phyloP scores from a whole-genome alignment of 2,888 invertebrate genomes.

The Phoenoteleia sp. region DNA sequence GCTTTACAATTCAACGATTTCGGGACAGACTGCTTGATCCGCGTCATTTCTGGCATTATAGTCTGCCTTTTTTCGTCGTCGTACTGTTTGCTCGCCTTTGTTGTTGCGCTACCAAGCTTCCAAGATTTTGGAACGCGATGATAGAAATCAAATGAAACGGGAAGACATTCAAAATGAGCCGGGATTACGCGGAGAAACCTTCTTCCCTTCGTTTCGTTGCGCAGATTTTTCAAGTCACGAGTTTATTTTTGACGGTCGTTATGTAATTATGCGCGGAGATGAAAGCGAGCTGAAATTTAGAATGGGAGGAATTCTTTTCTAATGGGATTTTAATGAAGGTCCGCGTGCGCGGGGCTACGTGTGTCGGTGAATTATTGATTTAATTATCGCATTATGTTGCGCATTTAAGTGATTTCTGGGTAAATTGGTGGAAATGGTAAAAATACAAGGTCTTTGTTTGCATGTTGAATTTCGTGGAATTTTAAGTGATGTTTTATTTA shows the following conservation, averaged over 20 bases:
- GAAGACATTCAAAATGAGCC: not conserved
- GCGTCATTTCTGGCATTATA: conserved; percentile 72
- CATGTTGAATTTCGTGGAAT: no score
- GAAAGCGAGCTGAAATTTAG: conserved; percentile 10
- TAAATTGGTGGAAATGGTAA: no score
- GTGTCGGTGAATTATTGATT: no score
- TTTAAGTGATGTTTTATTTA: no score
- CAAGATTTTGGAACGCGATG: conserved; percentile 1
- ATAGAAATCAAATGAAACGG: conserved; percentile 23
- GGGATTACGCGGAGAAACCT: not conserved
- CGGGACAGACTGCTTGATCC: conserved; percentile 62
- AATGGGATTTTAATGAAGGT: conserved; percentile 33
- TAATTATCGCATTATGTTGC: no score
- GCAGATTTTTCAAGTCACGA: not conserved
- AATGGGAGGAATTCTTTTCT: conserved; percentile 12
- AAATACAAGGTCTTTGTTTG: no score
- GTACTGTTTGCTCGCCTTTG: not conserved
- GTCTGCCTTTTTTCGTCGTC: conserved; percentile 12
- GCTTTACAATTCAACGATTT: conserved; percentile 74
- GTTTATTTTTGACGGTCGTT: conserved; percentile 21
- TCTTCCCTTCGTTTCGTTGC: not conserved
- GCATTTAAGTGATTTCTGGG: no score
- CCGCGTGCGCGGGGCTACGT: not conserved
- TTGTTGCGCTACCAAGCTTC: no score
- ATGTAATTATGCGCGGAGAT: conserved; percentile 19